Conservation (phyloP, 2,888 invertebrate species). For the Lamellibrachia satsuma region DNA sequence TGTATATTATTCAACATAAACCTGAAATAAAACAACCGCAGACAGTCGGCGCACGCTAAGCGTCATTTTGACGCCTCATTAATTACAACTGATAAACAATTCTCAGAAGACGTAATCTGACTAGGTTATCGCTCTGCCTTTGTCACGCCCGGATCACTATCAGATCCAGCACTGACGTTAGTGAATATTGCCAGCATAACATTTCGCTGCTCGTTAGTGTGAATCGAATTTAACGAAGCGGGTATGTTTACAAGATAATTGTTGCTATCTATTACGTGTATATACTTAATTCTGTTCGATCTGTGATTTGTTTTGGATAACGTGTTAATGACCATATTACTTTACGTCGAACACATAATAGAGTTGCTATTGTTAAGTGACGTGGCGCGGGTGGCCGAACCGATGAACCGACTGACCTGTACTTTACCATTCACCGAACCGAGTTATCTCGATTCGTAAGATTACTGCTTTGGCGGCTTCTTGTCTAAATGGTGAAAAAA, state of each 20-base stretch:
- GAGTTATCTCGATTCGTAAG: background rate
- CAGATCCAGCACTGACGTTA: background rate
- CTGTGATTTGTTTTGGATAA: background rate
- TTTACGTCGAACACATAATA: background rate
- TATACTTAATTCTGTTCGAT: background rate
- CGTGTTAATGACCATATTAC: background rate
- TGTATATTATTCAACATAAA: background rate
- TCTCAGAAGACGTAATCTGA: background rate
- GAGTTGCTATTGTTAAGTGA: background rate
- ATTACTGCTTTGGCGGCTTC: background rate
- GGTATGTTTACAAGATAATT: background rate
- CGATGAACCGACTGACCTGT: background rate
- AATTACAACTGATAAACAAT: background rate
- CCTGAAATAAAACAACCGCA: background rate
- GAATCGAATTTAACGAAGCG: background rate
- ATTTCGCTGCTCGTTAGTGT: background rate
- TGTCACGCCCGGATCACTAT: background rate
- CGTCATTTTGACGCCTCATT: background rate
- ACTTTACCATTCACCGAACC: background rate
- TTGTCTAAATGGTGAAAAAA: background rate
- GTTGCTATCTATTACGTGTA: background rate
- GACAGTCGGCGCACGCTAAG: background rate
- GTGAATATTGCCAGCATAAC: background rate
- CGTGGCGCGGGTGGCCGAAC: background rate
- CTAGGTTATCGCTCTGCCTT: background rate